A percentile compares a stretch with the other conserved stretches of the same genome.
phyloP scores from a whole-genome alignment of 2,113 vertebrate species.

The Agelaius tricolor region DNA sequence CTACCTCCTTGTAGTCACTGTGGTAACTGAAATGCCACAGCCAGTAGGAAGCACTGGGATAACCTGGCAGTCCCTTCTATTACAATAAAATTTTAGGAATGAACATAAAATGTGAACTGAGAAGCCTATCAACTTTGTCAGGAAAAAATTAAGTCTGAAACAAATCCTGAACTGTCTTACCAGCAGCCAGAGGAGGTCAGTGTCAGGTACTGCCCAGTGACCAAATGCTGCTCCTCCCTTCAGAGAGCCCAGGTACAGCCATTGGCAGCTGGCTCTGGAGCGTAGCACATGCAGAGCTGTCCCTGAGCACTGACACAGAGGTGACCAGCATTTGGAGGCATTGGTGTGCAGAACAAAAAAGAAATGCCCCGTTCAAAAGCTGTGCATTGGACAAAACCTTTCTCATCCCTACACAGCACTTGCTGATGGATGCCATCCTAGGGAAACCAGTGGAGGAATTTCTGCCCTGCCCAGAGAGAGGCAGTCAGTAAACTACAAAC shows the following conservation, averaged over 20 bases:
- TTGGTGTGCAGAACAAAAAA: not conserved
- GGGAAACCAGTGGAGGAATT: not conserved
- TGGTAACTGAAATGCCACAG: not conserved
- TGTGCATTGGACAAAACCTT: not conserved
- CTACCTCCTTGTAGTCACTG: not conserved
- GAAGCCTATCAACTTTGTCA: not conserved
- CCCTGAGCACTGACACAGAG: not conserved
- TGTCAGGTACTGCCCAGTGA: too few species aligned
- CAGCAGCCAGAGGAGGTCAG: not conserved
- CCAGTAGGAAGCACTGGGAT: not conserved
- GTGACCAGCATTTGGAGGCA: not conserved
- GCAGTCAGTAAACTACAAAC: not conserved
- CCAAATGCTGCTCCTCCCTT: not conserved
- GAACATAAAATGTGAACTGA: not conserved
- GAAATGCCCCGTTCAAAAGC: not conserved
- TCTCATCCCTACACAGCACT: not conserved
- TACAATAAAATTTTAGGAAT: not conserved
- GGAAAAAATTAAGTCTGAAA: not conserved
- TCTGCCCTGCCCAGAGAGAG: not conserved
- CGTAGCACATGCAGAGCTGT: accelerated
- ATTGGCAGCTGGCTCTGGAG: not conserved
- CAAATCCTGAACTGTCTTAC: not conserved
- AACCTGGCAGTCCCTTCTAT: not conserved
- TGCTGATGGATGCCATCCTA: not conserved
- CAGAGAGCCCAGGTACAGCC: not conserved